phyloP scores from a whole-genome alignment of 2,888 invertebrate genomes.

The Scaptomyza parva region DNA sequence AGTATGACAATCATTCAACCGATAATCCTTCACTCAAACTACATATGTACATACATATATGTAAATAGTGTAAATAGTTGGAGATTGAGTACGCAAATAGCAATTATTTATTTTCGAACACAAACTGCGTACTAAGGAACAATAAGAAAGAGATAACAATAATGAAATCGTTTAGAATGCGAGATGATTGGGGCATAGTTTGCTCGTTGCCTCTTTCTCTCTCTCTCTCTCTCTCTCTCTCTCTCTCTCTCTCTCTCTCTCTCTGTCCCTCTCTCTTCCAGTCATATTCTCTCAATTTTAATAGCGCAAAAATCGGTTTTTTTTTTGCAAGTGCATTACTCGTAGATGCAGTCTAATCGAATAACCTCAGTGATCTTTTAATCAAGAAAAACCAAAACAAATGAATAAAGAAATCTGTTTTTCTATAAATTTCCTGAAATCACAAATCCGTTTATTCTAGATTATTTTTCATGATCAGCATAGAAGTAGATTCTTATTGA shows the following conservation, averaged over 20 bases:
- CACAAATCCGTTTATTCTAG: constrained; percentile 5
- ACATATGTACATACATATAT: not conserved
- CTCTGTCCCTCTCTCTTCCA: constrained; percentile 7
- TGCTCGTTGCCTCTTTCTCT: not conserved
- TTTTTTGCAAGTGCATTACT: constrained; percentile 45
- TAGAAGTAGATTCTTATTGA: constrained; percentile 5
- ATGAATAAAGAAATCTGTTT: constrained; percentile 32
- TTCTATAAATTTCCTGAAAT: constrained; percentile 51
- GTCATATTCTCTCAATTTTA: constrained; percentile 8
- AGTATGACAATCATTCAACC: constrained; percentile 2
- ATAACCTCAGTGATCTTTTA: constrained; percentile 64
- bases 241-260: constrained; percentile 25
- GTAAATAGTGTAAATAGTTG: not conserved
- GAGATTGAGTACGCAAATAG: constrained; percentile 15
- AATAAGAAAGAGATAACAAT: not conserved
- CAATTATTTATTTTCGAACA: constrained; percentile 21
- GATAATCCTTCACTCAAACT: constrained; percentile 2
- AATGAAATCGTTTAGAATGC: not conserved
- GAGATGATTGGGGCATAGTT: not conserved
- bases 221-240: constrained; percentile 7
- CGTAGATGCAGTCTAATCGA: constrained; percentile 59
- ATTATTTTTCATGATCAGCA: not conserved
- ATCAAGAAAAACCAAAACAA: constrained; percentile 55
- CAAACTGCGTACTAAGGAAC: constrained; percentile 4
- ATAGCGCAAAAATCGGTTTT: constrained; percentile 11